phyloP scores from a whole-genome alignment of 2,888 invertebrate genomes.

The Tethea ocularis region DNA sequence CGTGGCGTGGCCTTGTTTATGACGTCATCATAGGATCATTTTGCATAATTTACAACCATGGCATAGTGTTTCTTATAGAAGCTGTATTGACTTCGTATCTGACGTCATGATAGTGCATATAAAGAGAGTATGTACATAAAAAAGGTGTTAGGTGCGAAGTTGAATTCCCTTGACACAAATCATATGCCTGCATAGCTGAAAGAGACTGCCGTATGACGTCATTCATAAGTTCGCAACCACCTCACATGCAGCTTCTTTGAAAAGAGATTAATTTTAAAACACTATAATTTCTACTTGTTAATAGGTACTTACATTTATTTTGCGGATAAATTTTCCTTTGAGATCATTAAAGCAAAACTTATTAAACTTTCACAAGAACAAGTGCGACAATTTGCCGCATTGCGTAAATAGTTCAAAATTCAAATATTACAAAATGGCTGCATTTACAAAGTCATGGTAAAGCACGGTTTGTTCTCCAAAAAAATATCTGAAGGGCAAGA shows the following conservation, averaged over 20 bases:
- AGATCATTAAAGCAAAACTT: too few species aligned
- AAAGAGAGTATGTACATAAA: background rate
- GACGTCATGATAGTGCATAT: background rate
- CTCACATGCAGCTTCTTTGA: background rate
- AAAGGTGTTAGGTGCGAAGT: background rate
- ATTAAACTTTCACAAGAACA: too few species aligned
- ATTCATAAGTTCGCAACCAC: background rate
- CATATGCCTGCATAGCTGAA: constrained; percentile 1
- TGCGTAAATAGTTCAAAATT: too few species aligned
- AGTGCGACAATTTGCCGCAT: too few species aligned
- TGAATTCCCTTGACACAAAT: background rate
- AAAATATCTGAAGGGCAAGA: background rate
- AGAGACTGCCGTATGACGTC: background rate
- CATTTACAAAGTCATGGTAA: background rate
- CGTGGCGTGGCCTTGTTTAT: background rate
- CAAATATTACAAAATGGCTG: background rate
- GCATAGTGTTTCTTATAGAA: background rate
- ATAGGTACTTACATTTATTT: too few species aligned
- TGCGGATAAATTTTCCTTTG: too few species aligned
- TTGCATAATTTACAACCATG: background rate
- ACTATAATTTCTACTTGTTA: background rate
- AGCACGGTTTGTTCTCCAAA: too few species aligned
- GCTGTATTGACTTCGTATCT: background rate
- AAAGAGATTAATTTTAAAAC: background rate
- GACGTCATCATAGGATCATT: background rate